Percentiles rank a stretch among this genome's conserved stretches.
These are phyloP conservation scores for Lumbricus terrestris DNA, from an alignment of 2,888 invertebrate genomes.

Conservation along the genomic window DNA sequence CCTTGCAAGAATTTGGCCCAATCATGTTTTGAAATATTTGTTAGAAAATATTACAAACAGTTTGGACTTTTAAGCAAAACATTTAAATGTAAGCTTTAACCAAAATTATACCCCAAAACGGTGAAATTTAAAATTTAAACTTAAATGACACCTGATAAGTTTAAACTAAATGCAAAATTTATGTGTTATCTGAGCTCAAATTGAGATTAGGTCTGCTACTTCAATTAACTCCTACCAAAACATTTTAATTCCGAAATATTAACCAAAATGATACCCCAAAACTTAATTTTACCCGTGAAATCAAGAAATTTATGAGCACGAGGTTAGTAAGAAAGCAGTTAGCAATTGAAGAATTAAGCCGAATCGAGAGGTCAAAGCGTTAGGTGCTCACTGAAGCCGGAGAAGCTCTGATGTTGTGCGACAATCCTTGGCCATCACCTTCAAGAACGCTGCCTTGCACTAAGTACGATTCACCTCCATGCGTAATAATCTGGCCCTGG, in stretches of 20 bases:
- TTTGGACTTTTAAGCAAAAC: neutral
- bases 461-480: constrained; percentile 66
- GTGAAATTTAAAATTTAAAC: too few relatives aligned
- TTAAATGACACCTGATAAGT: too few relatives aligned
- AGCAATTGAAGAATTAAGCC: neutral
- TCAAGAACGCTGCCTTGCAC: constrained; percentile 67
- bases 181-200: too few relatives aligned
- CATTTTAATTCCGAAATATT: neutral
- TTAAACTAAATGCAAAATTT: too few relatives aligned
- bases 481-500: constrained; percentile 55
- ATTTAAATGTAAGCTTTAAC: neutral
- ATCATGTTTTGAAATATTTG: neutral
- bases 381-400: constrained; percentile 82
- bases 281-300: neutral
- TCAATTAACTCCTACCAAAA: too few relatives aligned
- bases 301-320: neutral
- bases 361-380: neutral
- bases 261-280: neutral
- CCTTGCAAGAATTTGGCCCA: too few relatives aligned
- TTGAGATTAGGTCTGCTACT: too few relatives aligned
- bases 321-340: neutral
- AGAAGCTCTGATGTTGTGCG: constrained; percentile 79
- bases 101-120: too few relatives aligned
- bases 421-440: constrained; percentile 64
- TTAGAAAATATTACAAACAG: neutral